Evolutionary conservation across 2,888 invertebrate genomes (phyloP), one percentile per base, ranked within the genome.

Genomic region (Microdon myrmicae): DNA sequence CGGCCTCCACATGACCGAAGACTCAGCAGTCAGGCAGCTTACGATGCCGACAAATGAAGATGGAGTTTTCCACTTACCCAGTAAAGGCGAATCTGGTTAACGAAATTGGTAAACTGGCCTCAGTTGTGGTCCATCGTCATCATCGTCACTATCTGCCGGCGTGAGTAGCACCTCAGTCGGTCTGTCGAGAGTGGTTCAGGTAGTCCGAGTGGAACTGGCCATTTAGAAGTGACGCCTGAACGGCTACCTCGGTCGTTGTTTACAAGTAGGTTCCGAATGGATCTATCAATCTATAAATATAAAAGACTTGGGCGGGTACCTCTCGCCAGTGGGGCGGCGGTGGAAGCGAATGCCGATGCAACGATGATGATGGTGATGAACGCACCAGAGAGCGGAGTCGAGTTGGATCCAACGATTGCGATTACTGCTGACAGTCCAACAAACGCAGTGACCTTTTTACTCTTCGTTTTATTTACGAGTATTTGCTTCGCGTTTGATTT

Each of bases 281-380:
- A 51, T 58, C 51, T 37, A 64, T 64, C 64, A 51, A 58, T 64
- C 58, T 58, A 64, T 53, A 51, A 58, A 58, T 64, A 64, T 58
- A 51, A 34, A 43, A 60, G 47, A 19, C 41, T 34, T 19, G 20
- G 14, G 23, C 22, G n/a, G 51, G 43, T 51, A 34, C 17, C 22
- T n/a, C n/a, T n/a, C n/a, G n/a, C n/a, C n/a, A n/a, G n/a, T n/a
- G n/a, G n/a, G n/a, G n/a, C n/a, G n/a, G n/a, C n/a, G n/a, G n/a
- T 10, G 8, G 37, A 35, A 34, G 16, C 34, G 41, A 28, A 14
- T 23, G 14, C 3, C 12, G 10, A 47, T 5, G 17, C 48, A 17
- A 22, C n/a, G 34, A 28, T 16, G 53, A 45, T 47, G 55, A 49
- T 43, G 48, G 51, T 61, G 61, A 61, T 61, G 56, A 56, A 56